A percentile compares a stretch with the other conserved stretches of the same genome.
phyloP scores from a whole-genome alignment of 2,113 vertebrate species.

The Agelaius tricolor region DNA sequence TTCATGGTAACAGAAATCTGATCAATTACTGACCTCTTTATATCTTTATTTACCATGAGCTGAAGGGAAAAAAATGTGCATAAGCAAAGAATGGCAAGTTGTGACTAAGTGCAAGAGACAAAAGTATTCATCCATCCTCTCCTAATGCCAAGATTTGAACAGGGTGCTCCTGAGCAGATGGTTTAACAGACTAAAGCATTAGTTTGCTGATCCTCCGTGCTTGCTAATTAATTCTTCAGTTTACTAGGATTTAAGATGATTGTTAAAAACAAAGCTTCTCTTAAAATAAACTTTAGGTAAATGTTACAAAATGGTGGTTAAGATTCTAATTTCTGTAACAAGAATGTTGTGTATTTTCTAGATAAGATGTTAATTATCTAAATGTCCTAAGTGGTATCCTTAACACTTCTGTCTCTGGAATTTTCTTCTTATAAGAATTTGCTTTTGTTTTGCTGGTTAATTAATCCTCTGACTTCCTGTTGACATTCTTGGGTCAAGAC shows the following conservation, averaged over 20 bases:
- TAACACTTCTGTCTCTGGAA: neutral
- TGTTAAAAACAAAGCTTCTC: slow-evolving; percentile 76
- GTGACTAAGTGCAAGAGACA: slow-evolving; percentile 49
- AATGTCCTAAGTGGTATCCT: neutral
- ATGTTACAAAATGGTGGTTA: slow-evolving; percentile 61
- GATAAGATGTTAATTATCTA: neutral
- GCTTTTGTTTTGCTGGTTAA: slow-evolving; percentile 41
- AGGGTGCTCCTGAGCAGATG: slow-evolving; percentile 78
- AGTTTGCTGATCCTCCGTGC: slow-evolving; percentile 77
- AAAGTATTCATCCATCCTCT: slow-evolving; percentile 60
- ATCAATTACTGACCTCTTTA: slow-evolving; percentile 32
- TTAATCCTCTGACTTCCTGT: slow-evolving; percentile 40
- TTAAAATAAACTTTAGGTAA: slow-evolving; percentile 76
- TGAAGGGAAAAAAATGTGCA: neutral
- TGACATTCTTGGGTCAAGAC: slow-evolving; percentile 19
- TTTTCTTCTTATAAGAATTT: slow-evolving; percentile 26
- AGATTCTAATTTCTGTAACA: slow-evolving; percentile 28
- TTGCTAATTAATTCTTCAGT: slow-evolving; percentile 83
- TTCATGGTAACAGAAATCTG: neutral
- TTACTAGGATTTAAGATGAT: slow-evolving; percentile 78
- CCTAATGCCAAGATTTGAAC: slow-evolving; percentile 71
- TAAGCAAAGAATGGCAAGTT: slow-evolving; percentile 53
- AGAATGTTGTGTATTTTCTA: neutral
- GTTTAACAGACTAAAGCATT: slow-evolving; percentile 81
- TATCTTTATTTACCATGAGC: slow-evolving; percentile 40